phyloP scores from a whole-genome alignment of 2,113 vertebrate species.

The Charadrius vociferus region DNA sequence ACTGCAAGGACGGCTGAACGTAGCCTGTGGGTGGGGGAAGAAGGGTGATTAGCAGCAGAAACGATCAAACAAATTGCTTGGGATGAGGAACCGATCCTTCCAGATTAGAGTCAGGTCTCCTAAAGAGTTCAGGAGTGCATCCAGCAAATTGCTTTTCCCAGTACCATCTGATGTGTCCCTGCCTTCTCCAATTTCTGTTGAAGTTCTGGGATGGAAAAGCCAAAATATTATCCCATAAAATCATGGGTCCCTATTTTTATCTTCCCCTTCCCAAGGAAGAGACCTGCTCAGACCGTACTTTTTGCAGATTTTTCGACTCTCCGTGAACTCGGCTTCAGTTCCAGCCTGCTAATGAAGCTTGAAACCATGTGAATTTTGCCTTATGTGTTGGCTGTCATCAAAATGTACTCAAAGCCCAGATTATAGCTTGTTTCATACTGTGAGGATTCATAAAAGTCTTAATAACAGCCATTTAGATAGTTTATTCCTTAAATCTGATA shows the following conservation, averaged over 20 bases:
- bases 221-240: background rate
- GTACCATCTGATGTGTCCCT: background rate
- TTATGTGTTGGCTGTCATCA: background rate
- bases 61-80: rapidly evolving
- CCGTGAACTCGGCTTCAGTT: background rate
- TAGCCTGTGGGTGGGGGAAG: rapidly evolving
- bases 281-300: background rate
- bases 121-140: background rate
- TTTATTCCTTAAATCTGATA: conserved; percentile 1
- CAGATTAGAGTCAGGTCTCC: background rate
- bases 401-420: background rate
- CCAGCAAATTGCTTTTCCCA: background rate
- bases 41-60: background rate
- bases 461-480: background rate
- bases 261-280: background rate
- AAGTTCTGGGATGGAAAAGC: background rate
- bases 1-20: rapidly evolving
- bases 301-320: background rate
- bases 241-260: background rate
- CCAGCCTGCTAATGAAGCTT: background rate
- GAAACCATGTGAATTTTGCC: conserved; percentile 1
- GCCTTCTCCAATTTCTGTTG: background rate
- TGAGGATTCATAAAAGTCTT: background rate
- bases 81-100: background rate
- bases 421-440: conserved; percentile 8